These are phyloP conservation scores for Hemitrygon akajei DNA, from an alignment of 2,797 vertebrate genomes.

Conservation along the genomic window DNA sequence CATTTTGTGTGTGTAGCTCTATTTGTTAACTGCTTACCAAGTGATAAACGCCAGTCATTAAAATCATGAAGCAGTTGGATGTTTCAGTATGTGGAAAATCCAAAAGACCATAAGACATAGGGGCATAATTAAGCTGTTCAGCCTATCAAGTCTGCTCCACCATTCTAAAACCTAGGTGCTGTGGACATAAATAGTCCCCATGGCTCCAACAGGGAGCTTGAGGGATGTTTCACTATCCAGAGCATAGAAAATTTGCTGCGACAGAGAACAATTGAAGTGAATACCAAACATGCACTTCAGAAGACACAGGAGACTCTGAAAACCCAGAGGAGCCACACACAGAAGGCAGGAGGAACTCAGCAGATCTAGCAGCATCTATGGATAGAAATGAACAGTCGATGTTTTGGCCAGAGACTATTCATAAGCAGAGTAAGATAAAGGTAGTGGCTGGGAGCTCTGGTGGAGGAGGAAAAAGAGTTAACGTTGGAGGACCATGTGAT, in stretches of 20 bases:
- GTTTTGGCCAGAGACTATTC: no score
- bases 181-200: neutral
- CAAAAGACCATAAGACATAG: no score
- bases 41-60: neutral
- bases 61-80: neutral
- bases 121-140: no score
- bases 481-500: no score
- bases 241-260: neutral
- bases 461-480: neutral
- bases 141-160: no score
- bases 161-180: neutral
- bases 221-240: neutral
- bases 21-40: neutral
- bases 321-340: neutral
- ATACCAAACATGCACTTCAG: neutral
- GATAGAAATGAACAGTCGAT: no score
- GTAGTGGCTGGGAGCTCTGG: neutral
- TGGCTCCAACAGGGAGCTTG: neutral
- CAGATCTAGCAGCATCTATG: no score
- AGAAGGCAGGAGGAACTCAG: no score
- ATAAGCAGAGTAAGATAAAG: neutral
- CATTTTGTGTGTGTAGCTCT: no score
- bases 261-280: neutral
- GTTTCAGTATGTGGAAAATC: neutral
- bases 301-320: no score